A percentile compares a stretch with the other conserved stretches of the same genome.
Evolutionary conservation across 2,113 vertebrate species (phyloP).

Genomic region (Tragelaphus strepsiceros): DNA sequence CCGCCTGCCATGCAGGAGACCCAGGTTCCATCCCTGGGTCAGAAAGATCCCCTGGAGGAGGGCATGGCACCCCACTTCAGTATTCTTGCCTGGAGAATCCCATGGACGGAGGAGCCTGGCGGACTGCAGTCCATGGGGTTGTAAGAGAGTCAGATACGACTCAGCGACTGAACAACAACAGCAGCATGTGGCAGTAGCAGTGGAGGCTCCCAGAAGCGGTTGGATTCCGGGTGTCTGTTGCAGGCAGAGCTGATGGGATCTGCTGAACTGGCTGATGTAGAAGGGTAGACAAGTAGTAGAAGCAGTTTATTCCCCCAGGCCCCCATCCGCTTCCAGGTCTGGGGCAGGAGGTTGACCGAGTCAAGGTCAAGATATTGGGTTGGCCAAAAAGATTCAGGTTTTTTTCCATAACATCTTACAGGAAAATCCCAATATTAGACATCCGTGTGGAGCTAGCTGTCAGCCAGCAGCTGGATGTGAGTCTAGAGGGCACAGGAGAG

Average conservation of each 20-base stretch:
- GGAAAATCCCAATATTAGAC: not conserved
- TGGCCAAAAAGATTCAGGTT: not conserved
- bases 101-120: not conserved
- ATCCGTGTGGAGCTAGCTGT: not conserved
- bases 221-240: accelerated
- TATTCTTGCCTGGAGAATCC: not conserved
- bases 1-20: accelerated
- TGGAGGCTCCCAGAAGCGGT: not conserved
- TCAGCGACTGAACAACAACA: not conserved
- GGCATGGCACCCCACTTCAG: not conserved
- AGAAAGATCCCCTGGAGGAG: not conserved
- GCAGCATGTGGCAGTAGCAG: not conserved
- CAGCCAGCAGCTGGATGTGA: not conserved
- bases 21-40: not conserved
- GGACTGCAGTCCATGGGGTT: not conserved
- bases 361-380: not conserved
- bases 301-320: not conserved
- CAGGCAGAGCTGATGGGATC: not conserved
- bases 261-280: not conserved
- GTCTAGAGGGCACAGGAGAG: not conserved
- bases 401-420: not conserved
- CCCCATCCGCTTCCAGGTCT: not conserved
- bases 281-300: not conserved
- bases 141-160: not conserved
- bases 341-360: not conserved